These are phyloP conservation scores for Spheniscus humboldti DNA, from an alignment of 2,797 vertebrate genomes.

Conservation along the genomic window DNA sequence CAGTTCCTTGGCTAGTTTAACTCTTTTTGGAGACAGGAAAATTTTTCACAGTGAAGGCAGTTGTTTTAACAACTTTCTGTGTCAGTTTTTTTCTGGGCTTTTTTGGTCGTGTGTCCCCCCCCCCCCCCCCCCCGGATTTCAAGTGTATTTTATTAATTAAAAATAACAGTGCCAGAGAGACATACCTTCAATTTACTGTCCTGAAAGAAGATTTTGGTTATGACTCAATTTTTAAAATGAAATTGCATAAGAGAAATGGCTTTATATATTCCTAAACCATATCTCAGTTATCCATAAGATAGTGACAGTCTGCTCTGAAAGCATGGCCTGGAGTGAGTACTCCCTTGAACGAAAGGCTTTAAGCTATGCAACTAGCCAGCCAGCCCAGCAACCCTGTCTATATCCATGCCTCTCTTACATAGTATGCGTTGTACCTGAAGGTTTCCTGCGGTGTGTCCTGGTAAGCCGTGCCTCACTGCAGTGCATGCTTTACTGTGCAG, in stretches of 20 bases:
- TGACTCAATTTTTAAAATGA: not conserved
- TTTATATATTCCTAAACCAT: not conserved
- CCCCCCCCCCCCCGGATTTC: not conserved
- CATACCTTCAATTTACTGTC: not conserved
- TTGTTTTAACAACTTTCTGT: not conserved
- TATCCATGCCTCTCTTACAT: not conserved
- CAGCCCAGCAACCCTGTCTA: not conserved
- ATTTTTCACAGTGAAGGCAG: not conserved
- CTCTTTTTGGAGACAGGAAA: not conserved
- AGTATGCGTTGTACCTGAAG: fast-evolving
- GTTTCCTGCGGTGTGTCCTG: not conserved
- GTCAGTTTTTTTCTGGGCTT: not conserved
- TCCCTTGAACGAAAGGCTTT: not conserved
- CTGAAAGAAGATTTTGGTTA: not conserved
- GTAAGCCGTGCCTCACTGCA: not conserved
- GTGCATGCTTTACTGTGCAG: not conserved
- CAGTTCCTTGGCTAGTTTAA: not conserved
- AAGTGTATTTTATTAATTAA: not conserved
- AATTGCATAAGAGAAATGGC: not conserved
- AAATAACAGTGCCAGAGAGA: not conserved
- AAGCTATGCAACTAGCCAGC: not conserved
- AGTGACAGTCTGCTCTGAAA: not conserved
- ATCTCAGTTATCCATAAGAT: not conserved
- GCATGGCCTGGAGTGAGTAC: not conserved
- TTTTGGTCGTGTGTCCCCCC: not conserved